These are phyloP conservation scores for Columbina picui DNA, from an alignment of 2,113 vertebrate genomes.

Conservation along the genomic window DNA sequence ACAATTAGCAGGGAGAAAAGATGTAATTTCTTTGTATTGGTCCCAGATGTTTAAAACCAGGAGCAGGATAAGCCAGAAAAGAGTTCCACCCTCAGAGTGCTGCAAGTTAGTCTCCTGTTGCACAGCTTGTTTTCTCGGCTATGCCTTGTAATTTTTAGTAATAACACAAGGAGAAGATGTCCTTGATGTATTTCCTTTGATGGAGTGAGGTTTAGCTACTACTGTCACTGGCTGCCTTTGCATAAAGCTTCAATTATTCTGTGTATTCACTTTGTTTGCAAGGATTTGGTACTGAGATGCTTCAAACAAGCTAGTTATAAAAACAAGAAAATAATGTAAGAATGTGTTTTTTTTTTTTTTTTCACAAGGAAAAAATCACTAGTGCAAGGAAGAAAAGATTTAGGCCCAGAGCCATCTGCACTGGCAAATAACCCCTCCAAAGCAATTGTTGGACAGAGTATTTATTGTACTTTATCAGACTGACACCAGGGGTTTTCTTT, in stretches of 20 bases:
- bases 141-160: background rate
- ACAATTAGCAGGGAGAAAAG: background rate
- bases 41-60: constrained; percentile 6
- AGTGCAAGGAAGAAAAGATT: background rate
- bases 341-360: background rate
- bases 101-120: background rate
- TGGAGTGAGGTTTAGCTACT: background rate
- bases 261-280: background rate
- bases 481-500: background rate
- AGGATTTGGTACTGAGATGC: background rate
- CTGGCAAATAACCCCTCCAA: background rate
- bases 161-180: background rate
- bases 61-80: background rate
- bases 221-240: background rate
- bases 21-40: background rate
- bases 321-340: background rate
- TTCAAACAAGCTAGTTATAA: background rate
- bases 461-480: background rate
- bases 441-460: background rate
- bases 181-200: background rate
- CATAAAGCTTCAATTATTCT: background rate
- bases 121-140: background rate
- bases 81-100: background rate
- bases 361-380: background rate
- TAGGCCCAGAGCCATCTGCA: background rate